Evolutionary conservation across 2,113 vertebrate species (phyloP).

Genomic region (Merops nubicus): DNA sequence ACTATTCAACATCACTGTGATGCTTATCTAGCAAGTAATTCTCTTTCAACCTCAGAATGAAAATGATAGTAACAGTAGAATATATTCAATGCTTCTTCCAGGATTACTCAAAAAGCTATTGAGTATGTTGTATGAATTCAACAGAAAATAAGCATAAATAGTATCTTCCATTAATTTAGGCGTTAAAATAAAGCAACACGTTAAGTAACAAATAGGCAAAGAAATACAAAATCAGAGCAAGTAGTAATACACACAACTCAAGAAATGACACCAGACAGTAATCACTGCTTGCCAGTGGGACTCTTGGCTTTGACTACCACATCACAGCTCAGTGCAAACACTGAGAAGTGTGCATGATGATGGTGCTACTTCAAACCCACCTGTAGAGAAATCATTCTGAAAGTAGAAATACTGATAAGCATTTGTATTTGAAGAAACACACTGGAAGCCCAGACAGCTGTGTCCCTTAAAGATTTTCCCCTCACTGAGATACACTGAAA

Average conservation of each 20-base stretch:
- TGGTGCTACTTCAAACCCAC: neutral
- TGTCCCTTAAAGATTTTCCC: neutral
- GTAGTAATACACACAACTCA: neutral
- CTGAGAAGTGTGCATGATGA: neutral
- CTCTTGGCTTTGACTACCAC: neutral
- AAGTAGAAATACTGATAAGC: neutral
- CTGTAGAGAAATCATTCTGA: neutral
- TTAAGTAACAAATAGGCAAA: neutral
- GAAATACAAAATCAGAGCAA: neutral
- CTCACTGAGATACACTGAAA: neutral
- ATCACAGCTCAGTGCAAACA: neutral
- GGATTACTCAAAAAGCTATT: neutral
- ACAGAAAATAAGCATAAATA: neutral
- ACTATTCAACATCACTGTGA: neutral
- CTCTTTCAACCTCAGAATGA: neutral
- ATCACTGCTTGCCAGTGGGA: neutral
- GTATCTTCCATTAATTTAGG: neutral
- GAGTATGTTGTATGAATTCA: neutral
- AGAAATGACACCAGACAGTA: neutral
- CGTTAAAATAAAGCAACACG: neutral
- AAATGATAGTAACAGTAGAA: neutral
- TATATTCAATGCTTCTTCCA: neutral
- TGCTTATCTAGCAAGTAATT: neutral
- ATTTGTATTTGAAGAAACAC: neutral
- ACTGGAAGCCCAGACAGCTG: neutral